Base-by-base conservation (phyloP, 2,888 invertebrate genomes). In the Monoplex corrugatus region DNA sequence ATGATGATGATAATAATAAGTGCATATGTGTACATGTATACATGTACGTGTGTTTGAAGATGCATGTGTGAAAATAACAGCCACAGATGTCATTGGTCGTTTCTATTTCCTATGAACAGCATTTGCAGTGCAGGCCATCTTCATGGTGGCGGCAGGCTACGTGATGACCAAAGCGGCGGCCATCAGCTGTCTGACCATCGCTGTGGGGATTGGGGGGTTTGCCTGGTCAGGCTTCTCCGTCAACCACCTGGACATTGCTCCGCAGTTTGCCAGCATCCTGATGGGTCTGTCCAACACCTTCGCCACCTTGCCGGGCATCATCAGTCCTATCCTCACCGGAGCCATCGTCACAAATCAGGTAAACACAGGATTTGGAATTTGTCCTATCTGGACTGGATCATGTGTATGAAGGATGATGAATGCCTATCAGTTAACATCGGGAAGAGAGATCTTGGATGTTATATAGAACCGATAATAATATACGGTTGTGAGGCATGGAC, bases 201-300 rank as follows among this genome's bases (percentile, higher is more conserved):
- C 98, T 0, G 98, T 98, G 0, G 98, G 98, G 0, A 96, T 98
- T 0, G 98, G 99, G 0, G 96, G 98, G 0, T 98, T 98, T 95
- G 98, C 98, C 0, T 98, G 98, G 98, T 97, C 98, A 10, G 98
- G 98, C 6, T 96, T 94, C 93, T 96, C 96, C 90, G 97, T 97
- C n/a, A 97, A 97, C 93, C 98, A 98, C 95, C 96, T 99, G 95
- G 99, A 99, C 95, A 97, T 99, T 87, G 98, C 98, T 0, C 98
- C 98, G 0, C 98, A 95, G 94, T 98, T 98, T 96, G 98, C 98
- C 19, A 98, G 98, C 95, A 97, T 99, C 0, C 96, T 99, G 88
- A 98, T 99, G 98, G 99, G 98, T 0, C 96, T 98, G 19, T 98
- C 98, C 19, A 99, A 99, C 96, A 98, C 98, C 0, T 96, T 98